phyloP scores from a whole-genome alignment of 2,113 vertebrate genomes.

The Delphinapterus leucas region DNA sequence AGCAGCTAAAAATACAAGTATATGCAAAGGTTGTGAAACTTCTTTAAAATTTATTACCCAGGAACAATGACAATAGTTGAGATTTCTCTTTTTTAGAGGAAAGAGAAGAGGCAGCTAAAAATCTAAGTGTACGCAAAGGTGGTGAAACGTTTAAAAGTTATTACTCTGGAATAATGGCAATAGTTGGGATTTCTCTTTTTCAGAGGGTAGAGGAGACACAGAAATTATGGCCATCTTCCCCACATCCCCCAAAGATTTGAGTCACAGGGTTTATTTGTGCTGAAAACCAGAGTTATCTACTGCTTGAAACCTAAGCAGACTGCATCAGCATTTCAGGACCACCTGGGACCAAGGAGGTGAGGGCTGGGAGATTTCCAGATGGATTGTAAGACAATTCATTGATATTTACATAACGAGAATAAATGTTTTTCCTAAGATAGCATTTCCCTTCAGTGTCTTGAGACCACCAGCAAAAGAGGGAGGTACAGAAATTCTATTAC shows the following conservation, averaged over 20 bases:
- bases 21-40: neutral
- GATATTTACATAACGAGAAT: constrained; percentile 82
- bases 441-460: constrained; percentile 78
- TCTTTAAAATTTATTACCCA: constrained; percentile 43
- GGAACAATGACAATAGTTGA: constrained; percentile 43
- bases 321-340: constrained; percentile 72
- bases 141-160: constrained; percentile 35
- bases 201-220: constrained; percentile 43
- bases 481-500: constrained; percentile 79
- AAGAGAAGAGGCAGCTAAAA: constrained; percentile 25
- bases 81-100: constrained; percentile 49
- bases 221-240: constrained; percentile 45
- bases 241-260: constrained; percentile 30
- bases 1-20: constrained; percentile 55
- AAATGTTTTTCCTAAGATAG: constrained; percentile 80
- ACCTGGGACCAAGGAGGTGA: constrained; percentile 75
- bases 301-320: constrained; percentile 75
- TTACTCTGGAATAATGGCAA: constrained; percentile 34
- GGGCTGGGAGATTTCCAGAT: constrained; percentile 77
- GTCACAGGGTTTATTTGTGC: constrained; percentile 61
- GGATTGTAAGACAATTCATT: constrained; percentile 79
- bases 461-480: constrained; percentile 84
- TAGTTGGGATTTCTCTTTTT: constrained; percentile 56
- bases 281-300: constrained; percentile 67
- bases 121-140: constrained; percentile 33